Conservation (phyloP, 2,888 invertebrate genomes). For the Nomada lathburiana region DNA sequence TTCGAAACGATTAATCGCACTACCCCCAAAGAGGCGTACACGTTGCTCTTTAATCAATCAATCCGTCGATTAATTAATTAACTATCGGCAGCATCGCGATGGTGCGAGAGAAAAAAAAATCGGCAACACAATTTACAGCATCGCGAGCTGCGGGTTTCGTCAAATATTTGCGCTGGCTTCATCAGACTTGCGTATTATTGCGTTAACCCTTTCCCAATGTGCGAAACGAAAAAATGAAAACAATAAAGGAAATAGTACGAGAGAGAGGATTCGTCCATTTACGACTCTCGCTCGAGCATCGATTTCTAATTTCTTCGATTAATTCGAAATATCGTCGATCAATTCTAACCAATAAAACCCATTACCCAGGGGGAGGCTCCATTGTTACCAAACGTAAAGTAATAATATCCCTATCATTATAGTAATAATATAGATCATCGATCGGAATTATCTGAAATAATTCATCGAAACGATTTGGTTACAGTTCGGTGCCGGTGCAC, state of each 20-base stretch:
- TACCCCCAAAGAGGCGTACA: no score
- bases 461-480: no score
- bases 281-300: conserved; percentile 64
- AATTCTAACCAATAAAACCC: no score
- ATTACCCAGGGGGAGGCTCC: no score
- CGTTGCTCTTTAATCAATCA: no score
- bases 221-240: conserved; percentile 28
- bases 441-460: no score
- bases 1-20: no score
- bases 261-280: conserved; percentile 22
- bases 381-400: no score
- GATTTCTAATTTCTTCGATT: conserved; percentile 31
- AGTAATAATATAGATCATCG: no score
- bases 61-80: no score
- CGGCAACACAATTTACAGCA: neutral
- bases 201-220: conserved; percentile 7
- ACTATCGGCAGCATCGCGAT: neutral
- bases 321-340: neutral
- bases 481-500: no score
- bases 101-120: neutral
- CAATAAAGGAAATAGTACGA: conserved; percentile 26
- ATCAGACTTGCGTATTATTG: conserved; percentile 29
- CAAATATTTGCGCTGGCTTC: conserved; percentile 57
- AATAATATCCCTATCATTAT: no score
- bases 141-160: conserved; percentile 33